Base-by-base conservation (phyloP, 1,140 invertebrate genomes). In the Ptiloglossa arizonensis region DNA sequence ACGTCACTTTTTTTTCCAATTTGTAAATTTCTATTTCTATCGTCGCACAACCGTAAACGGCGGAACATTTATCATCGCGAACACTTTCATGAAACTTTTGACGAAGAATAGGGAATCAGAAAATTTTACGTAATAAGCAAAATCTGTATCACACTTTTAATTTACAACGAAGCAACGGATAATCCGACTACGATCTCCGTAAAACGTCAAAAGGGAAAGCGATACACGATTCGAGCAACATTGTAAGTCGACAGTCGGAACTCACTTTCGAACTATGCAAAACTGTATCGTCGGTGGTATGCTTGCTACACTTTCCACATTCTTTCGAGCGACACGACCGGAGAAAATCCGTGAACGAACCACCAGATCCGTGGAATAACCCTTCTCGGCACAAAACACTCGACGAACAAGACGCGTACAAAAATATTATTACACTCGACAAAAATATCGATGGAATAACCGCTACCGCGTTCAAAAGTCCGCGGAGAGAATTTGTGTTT, bases 211-310 rank as follows among this genome's bases (percentile, higher is more conserved):
- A 75, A 48, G 41, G 15, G 52, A 67, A 50, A 67, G 52, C 29
- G 27, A 66, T 24, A 17, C 27, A 48, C 27, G 46, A 38, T 63
- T 46, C 29, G 32, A 72, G 19, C 9, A 73, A 46, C 22, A 22
- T 38, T 57, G 41, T 38, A 29, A 48, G 2, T 38, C 44, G 32
- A 11, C 29, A 13, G 44, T 52, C 48, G 17, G 22, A 57, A 69
- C 73, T 76, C 73, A 76, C 73, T 76, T 76, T 76, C 73, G 19
- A 76, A 11, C 54, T 50, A 76, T 69, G 41, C 32, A 60, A 60
- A 76, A 76, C 24, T 57, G 38, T 57, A 48, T 59, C 50, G 71
- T 56, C 48, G 35, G 27, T 2, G 38, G 22, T 27, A 11, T 35
- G n/a, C 52, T 48, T 22, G 38, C 19, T 56, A 56, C 60, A 67